phyloP scores from a whole-genome alignment of 2,797 vertebrate genomes.

The Hydrocynus forskahlii region DNA sequence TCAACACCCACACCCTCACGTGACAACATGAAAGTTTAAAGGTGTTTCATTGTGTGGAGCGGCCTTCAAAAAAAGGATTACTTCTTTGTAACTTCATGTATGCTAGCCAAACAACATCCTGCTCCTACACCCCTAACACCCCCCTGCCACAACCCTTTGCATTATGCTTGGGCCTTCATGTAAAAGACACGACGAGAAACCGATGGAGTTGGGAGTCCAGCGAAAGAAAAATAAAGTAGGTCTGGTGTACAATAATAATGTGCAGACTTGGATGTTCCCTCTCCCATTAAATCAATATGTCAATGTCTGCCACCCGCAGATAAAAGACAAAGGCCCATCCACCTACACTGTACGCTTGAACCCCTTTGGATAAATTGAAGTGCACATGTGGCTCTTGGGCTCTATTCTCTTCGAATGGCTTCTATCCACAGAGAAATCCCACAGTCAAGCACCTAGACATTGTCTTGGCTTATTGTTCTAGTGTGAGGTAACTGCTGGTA shows the following conservation, averaged over 20 bases:
- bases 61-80: background rate
- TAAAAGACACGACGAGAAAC: constrained; percentile 16
- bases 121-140: too few relatives aligned
- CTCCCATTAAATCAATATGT: constrained; percentile 54
- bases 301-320: constrained; percentile 51
- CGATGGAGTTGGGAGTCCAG: constrained; percentile 1
- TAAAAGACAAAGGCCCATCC: constrained; percentile 52
- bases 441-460: constrained; percentile 22
- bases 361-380: constrained; percentile 58
- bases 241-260: constrained; percentile 40
- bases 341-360: constrained; percentile 35
- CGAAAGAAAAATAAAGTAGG: constrained; percentile 33
- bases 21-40: background rate
- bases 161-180: constrained; percentile 31
- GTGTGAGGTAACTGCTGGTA: constrained; percentile 35
- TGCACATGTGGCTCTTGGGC: constrained; percentile 37
- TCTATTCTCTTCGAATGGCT: constrained; percentile 43
- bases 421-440: constrained; percentile 37
- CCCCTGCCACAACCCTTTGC: background rate
- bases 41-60: background rate
- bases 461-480: constrained; percentile 42
- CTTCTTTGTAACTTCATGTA: background rate
- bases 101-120: background rate
- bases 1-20: too few relatives aligned
- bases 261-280: constrained; percentile 21